Percentiles rank a stretch among this genome's conserved stretches.
Conservation (phyloP, 2,888 invertebrate species). For the Drosophila pseudotakahashii region DNA sequence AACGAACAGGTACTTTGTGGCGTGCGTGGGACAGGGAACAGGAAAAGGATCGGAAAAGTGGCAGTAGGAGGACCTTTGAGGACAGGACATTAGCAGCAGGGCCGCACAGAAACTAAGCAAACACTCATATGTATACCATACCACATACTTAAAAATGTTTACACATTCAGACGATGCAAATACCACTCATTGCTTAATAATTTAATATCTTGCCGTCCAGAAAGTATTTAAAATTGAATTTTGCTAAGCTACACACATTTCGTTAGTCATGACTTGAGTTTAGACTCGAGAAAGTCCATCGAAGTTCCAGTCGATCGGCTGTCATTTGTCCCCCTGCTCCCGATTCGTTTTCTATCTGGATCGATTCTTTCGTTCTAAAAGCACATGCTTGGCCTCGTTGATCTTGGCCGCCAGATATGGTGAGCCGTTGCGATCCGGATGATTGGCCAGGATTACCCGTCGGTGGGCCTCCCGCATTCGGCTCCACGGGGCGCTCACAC, state of each 20-base stretch:
- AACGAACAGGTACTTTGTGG: conserved; percentile 29
- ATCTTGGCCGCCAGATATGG: conserved; percentile 98
- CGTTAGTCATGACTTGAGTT: not conserved
- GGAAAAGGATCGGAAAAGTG: conserved; percentile 7
- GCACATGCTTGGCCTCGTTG: conserved; percentile 96
- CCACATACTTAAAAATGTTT: conserved; percentile 10
- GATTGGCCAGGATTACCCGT: conserved; percentile 86
- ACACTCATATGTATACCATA: not conserved
- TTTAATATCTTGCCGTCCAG: not conserved
- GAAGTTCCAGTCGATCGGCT: not conserved
- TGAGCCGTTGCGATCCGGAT: conserved; percentile 98
- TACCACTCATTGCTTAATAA: not conserved
- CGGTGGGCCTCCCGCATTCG: conserved; percentile 11
- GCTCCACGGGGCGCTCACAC: conserved; percentile 5
- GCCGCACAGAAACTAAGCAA: not conserved
- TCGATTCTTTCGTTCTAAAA: not conserved
- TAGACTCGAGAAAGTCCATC: not conserved
- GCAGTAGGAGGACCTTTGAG: not conserved
- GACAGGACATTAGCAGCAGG: conserved; percentile 23
- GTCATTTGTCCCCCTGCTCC: not conserved
- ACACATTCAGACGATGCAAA: not conserved
- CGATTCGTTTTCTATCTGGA: not conserved
- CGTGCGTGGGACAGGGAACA: conserved; percentile 15
- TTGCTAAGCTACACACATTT: not conserved
- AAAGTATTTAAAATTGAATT: not conserved